phyloP scores from a whole-genome alignment of 2,797 vertebrate genomes.

The Sebastolobus altivelis region DNA sequence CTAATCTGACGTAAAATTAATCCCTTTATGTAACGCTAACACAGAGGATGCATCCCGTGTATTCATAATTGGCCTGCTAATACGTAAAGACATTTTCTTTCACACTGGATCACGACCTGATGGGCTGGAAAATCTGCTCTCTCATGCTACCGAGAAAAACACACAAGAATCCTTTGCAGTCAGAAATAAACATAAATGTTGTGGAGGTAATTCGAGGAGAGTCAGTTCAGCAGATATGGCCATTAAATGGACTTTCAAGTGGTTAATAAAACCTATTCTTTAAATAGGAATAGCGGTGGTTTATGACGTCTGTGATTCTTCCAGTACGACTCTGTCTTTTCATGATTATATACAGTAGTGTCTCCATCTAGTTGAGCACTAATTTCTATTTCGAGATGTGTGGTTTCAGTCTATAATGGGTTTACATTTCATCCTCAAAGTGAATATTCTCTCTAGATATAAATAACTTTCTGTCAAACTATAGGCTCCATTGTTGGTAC shows the following conservation, averaged over 20 bases:
- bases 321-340: background rate
- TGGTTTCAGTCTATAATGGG: background rate
- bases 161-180: slow-evolving; percentile 1
- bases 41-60: background rate
- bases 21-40: slow-evolving; percentile 7
- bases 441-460: background rate
- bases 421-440: slow-evolving; percentile 1
- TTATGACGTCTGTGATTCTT: background rate
- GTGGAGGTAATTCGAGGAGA: slow-evolving; percentile 13
- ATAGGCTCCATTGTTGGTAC: slow-evolving; percentile 9
- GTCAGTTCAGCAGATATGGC: slow-evolving; percentile 24
- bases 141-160: slow-evolving; percentile 9
- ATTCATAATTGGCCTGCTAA: background rate
- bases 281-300: slow-evolving; percentile 30
- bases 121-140: slow-evolving; percentile 22
- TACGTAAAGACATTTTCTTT: slow-evolving; percentile 32
- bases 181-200: slow-evolving; percentile 37
- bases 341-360: background rate
- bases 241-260: slow-evolving; percentile 37
- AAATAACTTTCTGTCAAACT: slow-evolving; percentile 19
- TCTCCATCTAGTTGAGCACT: background rate
- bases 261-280: slow-evolving; percentile 34
- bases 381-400: background rate
- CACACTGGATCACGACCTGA: slow-evolving; percentile 22
- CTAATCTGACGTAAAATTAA: background rate